Conservation (phyloP, 2,888 invertebrate species). For the Sarcophaga caerulescens region DNA sequence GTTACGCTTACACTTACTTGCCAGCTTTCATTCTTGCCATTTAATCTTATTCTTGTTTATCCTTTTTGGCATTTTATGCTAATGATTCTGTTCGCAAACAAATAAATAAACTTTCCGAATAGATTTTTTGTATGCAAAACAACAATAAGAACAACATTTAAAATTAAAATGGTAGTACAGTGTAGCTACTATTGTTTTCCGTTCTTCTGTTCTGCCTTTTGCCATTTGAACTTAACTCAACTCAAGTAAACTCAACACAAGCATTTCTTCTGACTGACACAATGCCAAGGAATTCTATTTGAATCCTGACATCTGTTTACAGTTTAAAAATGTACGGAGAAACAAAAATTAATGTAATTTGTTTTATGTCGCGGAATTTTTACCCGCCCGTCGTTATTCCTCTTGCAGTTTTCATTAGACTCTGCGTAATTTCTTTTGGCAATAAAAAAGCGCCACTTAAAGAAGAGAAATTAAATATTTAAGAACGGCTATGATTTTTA, state of each 20-base stretch:
- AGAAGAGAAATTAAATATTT: no score
- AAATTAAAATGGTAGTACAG: no score
- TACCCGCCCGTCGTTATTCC: background rate
- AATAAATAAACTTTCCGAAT: constrained; percentile 13
- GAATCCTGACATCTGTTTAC: constrained; percentile 56
- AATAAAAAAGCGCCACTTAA: no score
- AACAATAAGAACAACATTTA: no score
- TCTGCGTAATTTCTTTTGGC: no score
- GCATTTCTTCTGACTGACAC: constrained; percentile 54
- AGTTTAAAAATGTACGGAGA: constrained; percentile 39
- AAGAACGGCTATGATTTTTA: no score
- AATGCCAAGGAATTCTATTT: constrained; percentile 34
- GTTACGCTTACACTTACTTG: no score
- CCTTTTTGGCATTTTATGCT: constrained; percentile 54
- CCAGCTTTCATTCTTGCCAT: no score
- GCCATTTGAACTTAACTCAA: background rate
- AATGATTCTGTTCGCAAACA: constrained; percentile 61
- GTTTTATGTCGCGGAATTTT: background rate
- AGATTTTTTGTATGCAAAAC: no score
- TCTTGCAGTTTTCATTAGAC: background rate
- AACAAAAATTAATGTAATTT: constrained; percentile 48
- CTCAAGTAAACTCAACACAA: background rate
- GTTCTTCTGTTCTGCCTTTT: background rate
- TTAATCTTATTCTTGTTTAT: background rate
- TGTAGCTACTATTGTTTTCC: background rate